Conservation (phyloP, 2,797 vertebrate genomes). For the Takifugu ocellatus region DNA sequence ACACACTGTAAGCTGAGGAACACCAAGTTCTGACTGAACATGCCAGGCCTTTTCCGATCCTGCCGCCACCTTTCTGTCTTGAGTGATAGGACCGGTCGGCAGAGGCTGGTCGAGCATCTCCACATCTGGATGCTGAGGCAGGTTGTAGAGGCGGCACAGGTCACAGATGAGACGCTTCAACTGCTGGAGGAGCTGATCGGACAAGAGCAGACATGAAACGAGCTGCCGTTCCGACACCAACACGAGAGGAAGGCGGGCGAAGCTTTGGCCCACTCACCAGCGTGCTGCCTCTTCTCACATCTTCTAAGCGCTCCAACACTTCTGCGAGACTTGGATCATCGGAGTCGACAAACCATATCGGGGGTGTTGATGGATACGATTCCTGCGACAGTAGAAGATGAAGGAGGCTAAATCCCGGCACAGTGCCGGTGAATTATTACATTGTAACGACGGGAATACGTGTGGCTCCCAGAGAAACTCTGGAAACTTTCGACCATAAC, state of each 20-base stretch:
- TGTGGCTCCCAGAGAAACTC: too few relatives aligned
- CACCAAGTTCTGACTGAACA: background rate
- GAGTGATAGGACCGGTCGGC: slow-evolving; percentile 86
- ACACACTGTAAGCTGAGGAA: slow-evolving; percentile 6
- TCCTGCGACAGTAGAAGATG: slow-evolving; percentile 73
- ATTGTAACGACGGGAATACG: too few relatives aligned
- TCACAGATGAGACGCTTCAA: slow-evolving; percentile 96
- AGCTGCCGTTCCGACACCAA: background rate
- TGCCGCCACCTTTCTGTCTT: slow-evolving; percentile 67
- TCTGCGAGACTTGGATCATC: slow-evolving; percentile 96
- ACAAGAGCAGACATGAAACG: background rate
- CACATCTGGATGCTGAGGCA: slow-evolving; percentile 96
- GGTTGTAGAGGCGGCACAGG: slow-evolving; percentile 95
- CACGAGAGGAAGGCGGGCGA: background rate
- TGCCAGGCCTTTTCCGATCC: background rate
- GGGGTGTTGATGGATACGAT: slow-evolving; percentile 91
- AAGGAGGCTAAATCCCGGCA: background rate
- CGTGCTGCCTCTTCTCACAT: slow-evolving; percentile 91
- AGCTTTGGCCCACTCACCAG: slow-evolving; percentile 77
- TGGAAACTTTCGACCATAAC: too few relatives aligned
- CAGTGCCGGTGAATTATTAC: too few relatives aligned
- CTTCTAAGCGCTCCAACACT: slow-evolving; percentile 92
- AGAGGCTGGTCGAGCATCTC: slow-evolving; percentile 97
- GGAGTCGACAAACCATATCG: slow-evolving; percentile 99
- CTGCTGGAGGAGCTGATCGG: slow-evolving; percentile 89